Conservation (phyloP, 2,888 invertebrate species). For the Patella depressa region DNA sequence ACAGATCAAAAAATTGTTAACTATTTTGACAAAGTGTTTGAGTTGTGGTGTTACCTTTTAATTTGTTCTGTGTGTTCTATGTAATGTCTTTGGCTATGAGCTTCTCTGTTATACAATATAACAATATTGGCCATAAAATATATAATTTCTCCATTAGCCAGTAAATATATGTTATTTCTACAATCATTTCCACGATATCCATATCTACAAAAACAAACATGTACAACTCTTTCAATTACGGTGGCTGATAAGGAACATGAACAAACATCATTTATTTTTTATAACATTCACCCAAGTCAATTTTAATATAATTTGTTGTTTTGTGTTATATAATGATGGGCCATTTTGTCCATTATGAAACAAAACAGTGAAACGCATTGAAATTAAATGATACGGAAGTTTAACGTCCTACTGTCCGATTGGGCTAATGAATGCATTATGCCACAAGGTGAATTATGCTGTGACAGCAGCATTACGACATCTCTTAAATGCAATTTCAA, state of each 20-base stretch:
- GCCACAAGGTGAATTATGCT: no score
- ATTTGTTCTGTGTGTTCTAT: constrained; percentile 66
- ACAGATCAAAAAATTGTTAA: not conserved
- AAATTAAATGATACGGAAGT: no score
- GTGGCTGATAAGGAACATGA: not conserved
- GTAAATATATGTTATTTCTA: constrained; percentile 56
- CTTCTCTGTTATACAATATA: constrained; percentile 54
- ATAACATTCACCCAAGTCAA: no score
- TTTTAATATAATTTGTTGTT: no score
- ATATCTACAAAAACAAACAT: constrained; percentile 50
- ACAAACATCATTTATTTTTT: no score
- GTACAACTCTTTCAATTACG: not conserved
- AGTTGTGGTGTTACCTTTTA: constrained; percentile 49
- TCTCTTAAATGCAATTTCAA: no score
- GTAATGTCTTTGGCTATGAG: constrained; percentile 64
- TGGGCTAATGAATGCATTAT: no score
- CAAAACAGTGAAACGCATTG: no score
- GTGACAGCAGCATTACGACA: no score
- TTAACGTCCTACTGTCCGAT: no score
- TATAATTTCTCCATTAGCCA: constrained; percentile 60
- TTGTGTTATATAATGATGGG: no score
- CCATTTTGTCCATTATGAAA: no score
- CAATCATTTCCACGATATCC: constrained; percentile 69
- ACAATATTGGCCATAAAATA: constrained; percentile 65
- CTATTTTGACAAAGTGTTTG: not conserved